Conservation (phyloP, 2,113 vertebrate genomes). For the Phalacrocorax pelagicus region DNA sequence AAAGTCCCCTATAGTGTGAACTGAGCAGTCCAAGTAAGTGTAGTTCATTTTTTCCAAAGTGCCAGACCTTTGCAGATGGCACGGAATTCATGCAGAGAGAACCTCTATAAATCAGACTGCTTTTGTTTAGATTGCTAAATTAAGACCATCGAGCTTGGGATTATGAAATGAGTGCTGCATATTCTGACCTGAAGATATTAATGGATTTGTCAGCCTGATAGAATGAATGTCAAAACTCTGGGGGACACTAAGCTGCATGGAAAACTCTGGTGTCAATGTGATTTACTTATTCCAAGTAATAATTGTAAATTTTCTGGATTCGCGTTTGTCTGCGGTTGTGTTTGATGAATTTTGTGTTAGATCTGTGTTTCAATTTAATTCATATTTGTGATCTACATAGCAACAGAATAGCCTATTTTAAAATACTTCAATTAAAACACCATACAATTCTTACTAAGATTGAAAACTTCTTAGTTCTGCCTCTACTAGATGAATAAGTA, state of each 20-base stretch:
- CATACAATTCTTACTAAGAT: not conserved
- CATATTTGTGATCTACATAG: not conserved
- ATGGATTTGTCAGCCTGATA: not conserved
- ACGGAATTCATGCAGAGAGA: not conserved
- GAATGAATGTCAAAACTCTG: not conserved
- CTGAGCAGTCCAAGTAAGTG: not conserved
- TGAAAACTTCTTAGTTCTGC: not conserved
- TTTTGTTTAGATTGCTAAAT: not conserved
- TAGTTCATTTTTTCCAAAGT: not conserved
- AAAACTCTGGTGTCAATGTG: not conserved
- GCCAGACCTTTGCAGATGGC: not conserved
- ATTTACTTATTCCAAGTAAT: not conserved
- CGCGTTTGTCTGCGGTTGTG: not conserved
- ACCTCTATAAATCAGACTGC: not conserved
- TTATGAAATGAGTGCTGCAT: not conserved
- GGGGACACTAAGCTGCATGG: not conserved
- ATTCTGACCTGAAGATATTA: not conserved
- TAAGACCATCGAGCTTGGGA: accelerated
- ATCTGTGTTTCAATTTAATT: not conserved
- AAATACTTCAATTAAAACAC: not conserved
- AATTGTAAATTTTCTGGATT: not conserved
- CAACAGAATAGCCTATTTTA: not conserved
- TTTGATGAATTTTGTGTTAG: not conserved
- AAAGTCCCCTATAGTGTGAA: not conserved
- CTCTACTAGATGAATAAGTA: not conserved